phyloP scores from a whole-genome alignment of 2,113 vertebrate genomes.

The Lutjanus erythropterus region DNA sequence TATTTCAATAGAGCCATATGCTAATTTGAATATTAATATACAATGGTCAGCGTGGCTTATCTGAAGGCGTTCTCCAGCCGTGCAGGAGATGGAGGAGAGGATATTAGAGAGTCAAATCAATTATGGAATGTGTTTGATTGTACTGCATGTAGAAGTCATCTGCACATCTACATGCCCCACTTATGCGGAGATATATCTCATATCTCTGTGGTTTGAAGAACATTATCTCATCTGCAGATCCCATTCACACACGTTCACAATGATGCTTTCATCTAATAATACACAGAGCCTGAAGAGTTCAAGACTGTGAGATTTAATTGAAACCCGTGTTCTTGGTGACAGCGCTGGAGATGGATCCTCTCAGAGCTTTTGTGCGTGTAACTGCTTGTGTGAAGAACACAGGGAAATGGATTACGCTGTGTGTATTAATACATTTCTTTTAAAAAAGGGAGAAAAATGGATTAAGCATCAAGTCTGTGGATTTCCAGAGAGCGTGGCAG shows the following conservation, averaged over 20 bases:
- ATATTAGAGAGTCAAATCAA: conserved; percentile 29
- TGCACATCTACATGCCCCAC: not conserved
- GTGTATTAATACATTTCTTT: conserved; percentile 35
- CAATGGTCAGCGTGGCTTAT: conserved; percentile 32
- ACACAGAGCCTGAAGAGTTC: not conserved
- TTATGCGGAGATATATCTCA: not conserved
- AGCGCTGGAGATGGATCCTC: conserved; percentile 8
- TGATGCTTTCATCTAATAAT: conserved; percentile 22
- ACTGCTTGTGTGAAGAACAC: not conserved
- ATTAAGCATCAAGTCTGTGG: conserved; percentile 14
- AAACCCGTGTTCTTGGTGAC: conserved; percentile 24
- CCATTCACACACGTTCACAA: conserved; percentile 1
- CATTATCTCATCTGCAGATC: conserved; percentile 22
- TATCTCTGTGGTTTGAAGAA: conserved; percentile 13
- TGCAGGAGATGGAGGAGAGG: conserved; percentile 26
- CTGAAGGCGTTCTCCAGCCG: conserved; percentile 45
- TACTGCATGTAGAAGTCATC: not conserved
- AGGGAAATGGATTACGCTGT: conserved; percentile 8
- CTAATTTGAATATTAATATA: conserved; percentile 74
- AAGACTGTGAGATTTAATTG: conserved; percentile 21
- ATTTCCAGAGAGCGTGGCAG: not conserved
- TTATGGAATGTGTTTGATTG: conserved; percentile 18
- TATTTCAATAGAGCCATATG: conserved; percentile 75
- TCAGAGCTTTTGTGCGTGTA: not conserved
- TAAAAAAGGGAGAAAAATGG: conserved; percentile 27